These are phyloP conservation scores for Himalopsyche japonica DNA, from an alignment of 2,888 invertebrate species.

Conservation along the genomic window DNA sequence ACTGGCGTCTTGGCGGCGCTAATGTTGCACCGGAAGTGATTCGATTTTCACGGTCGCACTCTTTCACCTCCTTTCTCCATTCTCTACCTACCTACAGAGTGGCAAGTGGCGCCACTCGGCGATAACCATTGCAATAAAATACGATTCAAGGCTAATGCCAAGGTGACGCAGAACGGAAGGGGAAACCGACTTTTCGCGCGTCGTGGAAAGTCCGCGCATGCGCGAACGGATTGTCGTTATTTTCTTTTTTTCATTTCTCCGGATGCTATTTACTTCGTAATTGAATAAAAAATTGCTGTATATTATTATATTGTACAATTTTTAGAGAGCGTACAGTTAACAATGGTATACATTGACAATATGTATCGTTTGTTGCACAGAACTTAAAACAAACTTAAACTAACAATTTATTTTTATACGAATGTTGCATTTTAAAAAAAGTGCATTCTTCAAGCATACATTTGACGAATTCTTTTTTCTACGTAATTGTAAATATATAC, in stretches of 20 bases:
- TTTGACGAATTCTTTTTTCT: too few relatives aligned
- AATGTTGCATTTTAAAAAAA: too few relatives aligned
- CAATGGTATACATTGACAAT: too few relatives aligned
- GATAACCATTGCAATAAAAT: background rate
- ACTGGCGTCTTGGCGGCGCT: slow-evolving; percentile 2
- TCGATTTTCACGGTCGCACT: slow-evolving; percentile 26
- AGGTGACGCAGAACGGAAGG: slow-evolving; percentile 4
- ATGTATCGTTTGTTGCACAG: too few relatives aligned
- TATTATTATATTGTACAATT: too few relatives aligned
- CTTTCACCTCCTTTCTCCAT: slow-evolving; percentile 13
- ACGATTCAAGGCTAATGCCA: slow-evolving; percentile 19
- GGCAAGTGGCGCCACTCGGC: background rate
- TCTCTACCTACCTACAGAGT: background rate
- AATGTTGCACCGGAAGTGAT: background rate
- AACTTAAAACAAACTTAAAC: too few relatives aligned
- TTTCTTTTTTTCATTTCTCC: background rate
- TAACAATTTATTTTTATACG: too few relatives aligned
- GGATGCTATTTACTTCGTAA: background rate
- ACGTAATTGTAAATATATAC: too few relatives aligned
- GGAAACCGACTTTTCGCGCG: background rate
- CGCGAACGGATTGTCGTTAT: background rate
- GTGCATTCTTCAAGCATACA: too few relatives aligned
- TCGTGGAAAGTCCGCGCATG: background rate
- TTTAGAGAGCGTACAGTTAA: too few relatives aligned
- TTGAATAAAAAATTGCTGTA: too few relatives aligned